Evolutionary conservation across 2,888 invertebrate species (phyloP), one percentile per base, ranked within the genome.

Genomic region (Tenthredo livida): DNA sequence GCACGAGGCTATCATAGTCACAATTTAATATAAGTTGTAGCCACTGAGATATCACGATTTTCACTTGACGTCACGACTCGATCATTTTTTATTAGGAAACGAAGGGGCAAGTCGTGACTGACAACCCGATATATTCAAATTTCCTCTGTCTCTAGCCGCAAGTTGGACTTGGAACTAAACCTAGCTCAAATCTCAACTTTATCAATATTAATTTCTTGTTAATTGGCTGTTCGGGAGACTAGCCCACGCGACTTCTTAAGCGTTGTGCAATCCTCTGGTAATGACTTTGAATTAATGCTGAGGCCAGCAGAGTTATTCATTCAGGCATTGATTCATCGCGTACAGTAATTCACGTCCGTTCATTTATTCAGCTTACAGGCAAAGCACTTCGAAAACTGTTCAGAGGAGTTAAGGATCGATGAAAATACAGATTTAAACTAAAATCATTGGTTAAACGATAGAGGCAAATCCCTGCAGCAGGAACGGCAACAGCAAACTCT

Each of bases 231-330:
- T 54, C 33, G 33, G 10, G 50, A 77, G 29, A 54, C 77, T 77
- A 40, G 29, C 77, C 77, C 77, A 77, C 77, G 77, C 77, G 54
- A 54, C 40, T 50, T 6, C 9, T n/a, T n/a, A 47, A 47, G 43
- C 61, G 21, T 80, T 80, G 61, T 61, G 80, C 80, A 80, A 80
- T 80, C 33, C 33, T 40, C 78, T 61, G 58, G 80, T 61, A 80
- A 80, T 80, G 80, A 80, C 80, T 58, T 80, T 80, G 80, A 58
- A 80, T 80, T 80, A 80, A 58, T 61, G 80, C 80, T 61, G 40
- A 80, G 33, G 21, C 80, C 33, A 80, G 37, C 54, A 21, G 54
- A 77, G 29, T 77, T 77, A 77, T 77, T 77, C 77, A 77, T 77
- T 77, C 77, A 50, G 10, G 29, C 25, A 50, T 54, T 77, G 77